Evolutionary conservation across 2,113 vertebrate species (phyloP).

Genomic region (Casuarius casuarius): DNA sequence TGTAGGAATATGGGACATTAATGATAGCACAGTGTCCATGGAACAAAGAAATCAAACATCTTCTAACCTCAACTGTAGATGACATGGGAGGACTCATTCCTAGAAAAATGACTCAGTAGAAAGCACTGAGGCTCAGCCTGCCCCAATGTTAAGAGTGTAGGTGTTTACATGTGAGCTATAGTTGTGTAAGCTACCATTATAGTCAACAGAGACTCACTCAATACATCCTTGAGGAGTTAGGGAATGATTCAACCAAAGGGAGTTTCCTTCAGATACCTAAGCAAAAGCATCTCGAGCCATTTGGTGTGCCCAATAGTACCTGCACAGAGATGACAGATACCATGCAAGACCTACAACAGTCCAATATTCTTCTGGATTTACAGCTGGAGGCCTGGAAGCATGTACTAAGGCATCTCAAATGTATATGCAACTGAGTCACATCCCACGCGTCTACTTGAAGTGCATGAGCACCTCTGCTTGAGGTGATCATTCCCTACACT

Average conservation of each 20-base stretch:
- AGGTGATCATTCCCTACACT: background rate
- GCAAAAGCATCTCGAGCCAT: background rate
- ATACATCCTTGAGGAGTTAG: background rate
- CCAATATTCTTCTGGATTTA: background rate
- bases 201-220: background rate
- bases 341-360: background rate
- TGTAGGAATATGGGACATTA: background rate
- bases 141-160: background rate
- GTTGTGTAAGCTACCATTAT: fast-evolving
- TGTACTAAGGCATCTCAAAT: background rate
- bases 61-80: background rate
- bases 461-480: background rate
- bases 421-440: background rate
- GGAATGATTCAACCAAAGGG: background rate
- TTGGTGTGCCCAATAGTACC: background rate
- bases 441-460: background rate
- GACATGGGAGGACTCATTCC: background rate
- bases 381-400: background rate
- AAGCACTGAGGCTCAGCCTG: background rate
- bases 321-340: background rate
- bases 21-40: background rate
- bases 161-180: background rate
- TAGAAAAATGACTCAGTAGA: background rate
- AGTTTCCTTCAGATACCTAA: background rate
- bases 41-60: background rate